Evolutionary conservation across 2,113 vertebrate species (phyloP), one percentile per base, ranked within the genome.

Genomic region (Arvicanthis niloticus): DNA sequence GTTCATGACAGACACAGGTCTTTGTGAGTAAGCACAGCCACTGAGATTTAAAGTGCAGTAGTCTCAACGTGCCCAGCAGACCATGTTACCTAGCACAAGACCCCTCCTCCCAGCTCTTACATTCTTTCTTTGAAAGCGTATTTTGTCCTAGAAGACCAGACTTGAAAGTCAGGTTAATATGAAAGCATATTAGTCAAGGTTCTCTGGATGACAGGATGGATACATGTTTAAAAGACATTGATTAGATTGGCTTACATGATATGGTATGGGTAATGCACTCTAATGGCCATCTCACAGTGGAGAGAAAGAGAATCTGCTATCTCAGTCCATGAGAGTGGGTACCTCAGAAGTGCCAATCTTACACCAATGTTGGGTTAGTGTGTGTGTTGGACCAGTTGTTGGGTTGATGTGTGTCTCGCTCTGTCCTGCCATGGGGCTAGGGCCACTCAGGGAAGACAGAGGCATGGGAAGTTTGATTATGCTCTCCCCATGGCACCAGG

Each of bases 91-190:
- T 31, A 8, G 15, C 26, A 51, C 5, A 3, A 16, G 13, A 17
- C 51, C 17, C 51, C 77, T 80, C 29, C 51, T 51, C 37, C 51
- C 51, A 80, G 77, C 51, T 80, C 77, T 80, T 21, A 31, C 31
- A 80, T 37, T 53, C 77, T 56, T 56, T 82, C 60, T 68, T 78
- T 75, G 73, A 91, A 91, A 91, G 65, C 15, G 2, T 45, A 13
- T 58, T 22, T 75, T 56, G 78, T 85, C 13, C 77, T 22, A 72
- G 70, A 76, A 22, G 80, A 88, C 42, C n/a, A 68, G 70, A 29
- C 58, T 51, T 88, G 48, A 88, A 92, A 34, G 60, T 89, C 24
- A 65, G 42, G 51, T 80, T 67, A 82, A 95, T n/a, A n/a, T n/a
- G 67, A 90, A 93, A 89, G 13, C 40, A 86, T 12, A 1, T 67